Base-by-base conservation (phyloP, 2,113 vertebrate genomes). In the Tupaia tana region DNA sequence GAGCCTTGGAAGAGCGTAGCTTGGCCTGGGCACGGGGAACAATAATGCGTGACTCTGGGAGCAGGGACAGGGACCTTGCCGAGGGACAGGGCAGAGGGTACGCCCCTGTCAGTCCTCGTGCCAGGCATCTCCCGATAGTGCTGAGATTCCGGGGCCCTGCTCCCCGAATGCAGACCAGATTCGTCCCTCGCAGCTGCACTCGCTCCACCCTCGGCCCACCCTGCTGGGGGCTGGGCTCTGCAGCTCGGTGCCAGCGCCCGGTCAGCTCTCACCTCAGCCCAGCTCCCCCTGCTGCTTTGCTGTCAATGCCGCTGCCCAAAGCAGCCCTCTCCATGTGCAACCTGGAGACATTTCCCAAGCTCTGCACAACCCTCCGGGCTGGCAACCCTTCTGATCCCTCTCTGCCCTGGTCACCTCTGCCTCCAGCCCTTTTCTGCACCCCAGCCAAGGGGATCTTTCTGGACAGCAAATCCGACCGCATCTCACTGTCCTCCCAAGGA, bases 21-120 rank as follows among this genome's bases (percentile, higher is more conserved):
- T 97, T 98, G 98, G 98, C 98, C 98, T 99, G 98, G 96, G 98
- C 98, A 98, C 98, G 97, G 98, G 98, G 94, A 13, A 94, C 71
- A 79, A 98, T 98, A 58, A 98, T 43, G 43, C 97, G 14, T 99
- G 98, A 97, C 99, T 99, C 98, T 99, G 43, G 43, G 43, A 43
- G 98, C 94, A 98, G 98, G 95, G 99, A 96, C 15, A 97, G 98
- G 90, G 98, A 98, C 92, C 93, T 97, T 92, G 95, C 83, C 81
- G 96, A 74, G 71, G 93, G 93, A 91, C 70, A 63, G 0, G 4
- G 14, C 59, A 56, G 7, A 80, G 20, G 29, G 16, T 0, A 0
- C 7, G 2, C 16, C 10, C 31, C 56, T 8, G 24, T 1, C 61
- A 43, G 0, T 15, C 52, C 18, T 4, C 1, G 0, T 25, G 64